Conservation (phyloP, 2,888 invertebrate genomes). For the Caenorhabditis sinica region DNA sequence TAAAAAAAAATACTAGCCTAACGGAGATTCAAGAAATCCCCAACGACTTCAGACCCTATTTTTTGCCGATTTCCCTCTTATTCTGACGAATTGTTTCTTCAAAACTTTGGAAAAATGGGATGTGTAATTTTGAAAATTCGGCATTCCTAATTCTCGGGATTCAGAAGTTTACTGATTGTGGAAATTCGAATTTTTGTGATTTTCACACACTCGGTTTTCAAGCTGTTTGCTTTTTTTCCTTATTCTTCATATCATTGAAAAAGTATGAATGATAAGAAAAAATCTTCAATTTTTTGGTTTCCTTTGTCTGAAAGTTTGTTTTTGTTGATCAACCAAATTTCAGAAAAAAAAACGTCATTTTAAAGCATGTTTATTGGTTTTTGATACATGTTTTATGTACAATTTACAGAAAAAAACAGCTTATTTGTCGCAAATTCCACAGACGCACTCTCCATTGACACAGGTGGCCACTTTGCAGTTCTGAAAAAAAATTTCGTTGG, state of each 20-base stretch:
- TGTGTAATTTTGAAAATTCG: neutral
- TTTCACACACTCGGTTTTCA: neutral
- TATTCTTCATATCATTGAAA: too few relatives aligned
- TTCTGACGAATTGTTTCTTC: too few relatives aligned
- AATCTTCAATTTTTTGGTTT: neutral
- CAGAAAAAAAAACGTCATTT: neutral
- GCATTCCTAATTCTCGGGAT: neutral
- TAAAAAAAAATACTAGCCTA: too few relatives aligned
- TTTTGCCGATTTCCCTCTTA: too few relatives aligned
- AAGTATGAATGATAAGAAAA: too few relatives aligned
- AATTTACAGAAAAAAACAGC: neutral
- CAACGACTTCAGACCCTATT: too few relatives aligned
- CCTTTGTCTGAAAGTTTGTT: neutral
- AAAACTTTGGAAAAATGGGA: too few relatives aligned
- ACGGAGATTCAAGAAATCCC: too few relatives aligned
- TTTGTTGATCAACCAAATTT: neutral
- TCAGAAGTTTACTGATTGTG: neutral
- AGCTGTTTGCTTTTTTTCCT: neutral
- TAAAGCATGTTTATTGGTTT: neutral
- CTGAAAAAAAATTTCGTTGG: conserved; percentile 68
- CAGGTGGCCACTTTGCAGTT: conserved; percentile 74
- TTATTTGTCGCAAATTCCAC: conserved; percentile 64
- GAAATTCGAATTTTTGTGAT: neutral
- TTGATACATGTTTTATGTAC: neutral
- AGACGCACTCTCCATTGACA: conserved; percentile 74